Evolutionary conservation across 2,888 invertebrate genomes (phyloP), one percentile per base, ranked within the genome.

Genomic region (Pseudococcus jackbeardsleyi): DNA sequence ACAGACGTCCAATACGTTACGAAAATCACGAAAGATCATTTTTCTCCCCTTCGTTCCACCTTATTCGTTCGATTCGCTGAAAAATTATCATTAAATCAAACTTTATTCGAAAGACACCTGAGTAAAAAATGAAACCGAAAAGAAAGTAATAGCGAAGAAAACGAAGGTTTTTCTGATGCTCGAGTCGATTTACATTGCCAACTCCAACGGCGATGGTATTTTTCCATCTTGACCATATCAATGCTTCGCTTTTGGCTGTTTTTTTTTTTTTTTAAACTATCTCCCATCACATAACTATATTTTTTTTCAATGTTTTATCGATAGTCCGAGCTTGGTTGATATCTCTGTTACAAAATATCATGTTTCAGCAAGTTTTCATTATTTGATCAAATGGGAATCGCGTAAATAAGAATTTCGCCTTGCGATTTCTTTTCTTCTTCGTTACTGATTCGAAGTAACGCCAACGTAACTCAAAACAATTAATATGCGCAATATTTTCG

Each of bases 21-120:
- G 79, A 82, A 82, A 82, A 82, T 82, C 79, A 82, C 42, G 79
- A 82, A 82, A 82, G 42, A 82, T 82, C 79, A 46, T 82, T 82
- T 42, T 19, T 46, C 19, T 46, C n/a, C n/a, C 26, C 39, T n/a
- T 33, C 7, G n/a, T n/a, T n/a, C 8, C 79, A 19, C 19, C 46
- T 46, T 11, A 82, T 79, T 17, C 33, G 1, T 77, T 77, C 39
- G 8, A 9, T 9, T 4, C 42, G 17, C 39, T 77, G 26, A 33
- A 77, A 72, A 33, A n/a, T 77, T 15, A n/a, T 4, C 6, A 77
- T 15, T 77, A n/a, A n/a, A n/a, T 39, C n/a, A 42, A 39, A 17
- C 59, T n/a, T 59, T 42, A 42, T 42, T n/a, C 8, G n/a, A 0
- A 12, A 64, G 54, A 50, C n/a, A 8, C 8, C n/a, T 0, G n/a